Base-by-base conservation (phyloP, 1,140 invertebrate species). In the Camponotus floridanus region DNA sequence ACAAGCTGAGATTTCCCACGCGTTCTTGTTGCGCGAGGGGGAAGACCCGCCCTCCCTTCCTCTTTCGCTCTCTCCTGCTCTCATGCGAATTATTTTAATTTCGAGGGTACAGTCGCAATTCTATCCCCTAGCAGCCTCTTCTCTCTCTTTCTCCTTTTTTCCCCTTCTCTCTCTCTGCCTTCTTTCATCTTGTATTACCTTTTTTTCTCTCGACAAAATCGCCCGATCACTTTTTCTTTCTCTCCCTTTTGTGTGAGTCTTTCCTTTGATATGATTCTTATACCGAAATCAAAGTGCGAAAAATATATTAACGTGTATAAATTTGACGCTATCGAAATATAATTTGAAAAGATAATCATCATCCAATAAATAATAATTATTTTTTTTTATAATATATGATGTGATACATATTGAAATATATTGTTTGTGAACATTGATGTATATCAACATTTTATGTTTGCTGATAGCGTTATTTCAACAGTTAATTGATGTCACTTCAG, bases 31-130 rank as follows among this genome's bases (percentile, higher is more conserved):
- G 15, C 18, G n/a, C 68, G 36, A 83, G 13, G 80, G 79, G 80
- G 9, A 62, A 61, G 15, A 31, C 33, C n/a, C 48, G 21, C 55
- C n/a, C 68, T 26, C 42, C 55, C 68, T 33, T 48, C 42, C 59
- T 61, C 33, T 42, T 57, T 33, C 68, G n/a, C 68, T 74, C 64
- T 64, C 76, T 51, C 61, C 13, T 42, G 39, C 42, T 31, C 4
- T 80, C 80, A 62, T 39, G 70, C 70, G 70, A 83, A 74, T 83
- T 83, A 83, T 74, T 83, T 83, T 83, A 83, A 83, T 83, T 83
- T 83, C 55, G 80, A 83, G 70, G 68, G 67, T 83, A 74, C 55
- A 83, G 18, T 48, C 57, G 70, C 57, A 4, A 48, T 48, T 45
- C 33, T 83, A 26, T 36, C 59, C 55, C n/a, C n/a, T 39, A 15